Conservation (phyloP, 2,888 invertebrate species). For the Xylocampa areola region DNA sequence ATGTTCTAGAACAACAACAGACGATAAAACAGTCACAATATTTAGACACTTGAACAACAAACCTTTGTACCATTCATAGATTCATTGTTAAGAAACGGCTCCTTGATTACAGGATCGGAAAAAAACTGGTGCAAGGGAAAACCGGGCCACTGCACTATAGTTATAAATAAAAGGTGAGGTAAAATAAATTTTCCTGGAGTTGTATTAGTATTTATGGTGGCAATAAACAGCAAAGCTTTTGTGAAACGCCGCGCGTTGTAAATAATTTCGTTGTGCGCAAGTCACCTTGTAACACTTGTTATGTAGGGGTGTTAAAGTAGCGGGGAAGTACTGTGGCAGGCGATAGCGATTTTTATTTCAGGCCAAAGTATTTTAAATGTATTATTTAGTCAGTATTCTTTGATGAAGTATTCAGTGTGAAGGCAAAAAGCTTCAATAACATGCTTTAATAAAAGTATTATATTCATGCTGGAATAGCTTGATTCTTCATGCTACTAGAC, state of each 20-base stretch:
- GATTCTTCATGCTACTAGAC: no score
- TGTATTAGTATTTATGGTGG: constrained; percentile 88
- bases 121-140: constrained; percentile 66
- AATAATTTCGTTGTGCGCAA: constrained; percentile 86
- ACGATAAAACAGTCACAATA: constrained; percentile 39
- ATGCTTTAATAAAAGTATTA: no score
- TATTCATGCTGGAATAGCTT: no score
- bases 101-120: constrained; percentile 43
- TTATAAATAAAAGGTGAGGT: constrained; percentile 87
- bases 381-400: neutral
- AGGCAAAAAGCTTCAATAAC: no score
- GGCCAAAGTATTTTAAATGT: neutral
- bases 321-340: constrained; percentile 33
- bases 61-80: constrained; percentile 42
- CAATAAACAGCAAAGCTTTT: constrained; percentile 86
- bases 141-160: constrained; percentile 74
- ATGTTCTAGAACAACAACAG: constrained; percentile 26
- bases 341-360: constrained; percentile 16
- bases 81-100: constrained; percentile 40
- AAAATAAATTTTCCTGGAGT: constrained; percentile 86
- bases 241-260: constrained; percentile 85
- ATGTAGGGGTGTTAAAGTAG: constrained; percentile 63
- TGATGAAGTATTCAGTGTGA: neutral
- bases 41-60: constrained; percentile 39
- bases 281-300: constrained; percentile 83